phyloP scores from a whole-genome alignment of 2,113 vertebrate genomes.

The Fregata magnificens region DNA sequence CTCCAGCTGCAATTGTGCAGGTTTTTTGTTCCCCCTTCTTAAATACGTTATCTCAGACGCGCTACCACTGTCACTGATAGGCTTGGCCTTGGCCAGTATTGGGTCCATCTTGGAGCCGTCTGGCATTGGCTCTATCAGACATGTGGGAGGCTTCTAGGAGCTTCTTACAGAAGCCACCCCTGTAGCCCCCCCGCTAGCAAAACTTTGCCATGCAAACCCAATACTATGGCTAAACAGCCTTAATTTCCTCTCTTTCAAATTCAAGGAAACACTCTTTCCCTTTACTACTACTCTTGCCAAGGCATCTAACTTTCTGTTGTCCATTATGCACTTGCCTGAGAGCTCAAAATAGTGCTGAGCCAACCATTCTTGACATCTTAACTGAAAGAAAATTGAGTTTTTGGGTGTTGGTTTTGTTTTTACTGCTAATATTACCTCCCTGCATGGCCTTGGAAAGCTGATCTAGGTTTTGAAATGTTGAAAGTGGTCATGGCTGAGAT shows the following conservation, averaged over 20 bases:
- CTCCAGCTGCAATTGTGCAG: no score
- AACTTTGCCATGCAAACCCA: no score
- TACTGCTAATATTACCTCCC: not conserved
- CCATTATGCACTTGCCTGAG: not conserved
- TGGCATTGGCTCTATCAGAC: no score
- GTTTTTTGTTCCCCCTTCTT: no score
- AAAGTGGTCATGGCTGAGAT: not conserved
- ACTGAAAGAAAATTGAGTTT: not conserved
- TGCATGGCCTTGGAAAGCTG: not conserved
- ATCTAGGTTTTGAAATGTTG: not conserved
- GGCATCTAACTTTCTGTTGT: not conserved
- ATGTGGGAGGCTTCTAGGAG: no score
- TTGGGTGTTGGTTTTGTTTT: not conserved
- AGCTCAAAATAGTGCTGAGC: not conserved
- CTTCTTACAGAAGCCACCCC: no score
- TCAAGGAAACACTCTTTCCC: not conserved
- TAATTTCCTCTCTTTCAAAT: not conserved
- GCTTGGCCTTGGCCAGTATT: no score
- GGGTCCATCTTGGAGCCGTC: no score
- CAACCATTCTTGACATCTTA: not conserved
- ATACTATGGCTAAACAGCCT: not conserved
- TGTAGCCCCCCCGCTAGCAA: no score
- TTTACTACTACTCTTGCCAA: not conserved
- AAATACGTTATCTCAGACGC: no score
- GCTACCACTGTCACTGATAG: no score